Evolutionary conservation across 2,888 invertebrate species (phyloP).

Genomic region (Scaptomyza tumidula): DNA sequence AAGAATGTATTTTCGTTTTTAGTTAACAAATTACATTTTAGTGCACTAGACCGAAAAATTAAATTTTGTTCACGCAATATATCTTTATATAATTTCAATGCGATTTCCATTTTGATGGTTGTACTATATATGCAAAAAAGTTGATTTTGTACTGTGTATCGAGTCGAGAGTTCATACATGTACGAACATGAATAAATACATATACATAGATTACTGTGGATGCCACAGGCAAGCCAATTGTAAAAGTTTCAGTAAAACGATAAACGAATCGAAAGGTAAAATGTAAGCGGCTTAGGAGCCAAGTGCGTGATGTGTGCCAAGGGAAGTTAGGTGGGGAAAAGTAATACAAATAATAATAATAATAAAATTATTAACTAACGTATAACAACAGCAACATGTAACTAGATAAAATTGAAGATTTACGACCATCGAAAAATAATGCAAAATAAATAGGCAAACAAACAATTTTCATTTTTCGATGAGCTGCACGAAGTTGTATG

Average conservation of each 20-base stretch:
- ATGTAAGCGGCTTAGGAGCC: conserved; percentile 40
- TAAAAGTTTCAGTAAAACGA: conserved; percentile 26
- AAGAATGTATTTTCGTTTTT: neutral
- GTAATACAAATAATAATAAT: conserved; percentile 54
- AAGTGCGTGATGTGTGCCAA: neutral
- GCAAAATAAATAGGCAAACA: neutral
- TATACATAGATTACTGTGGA: conserved; percentile 14
- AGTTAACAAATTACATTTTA: conserved; percentile 5
- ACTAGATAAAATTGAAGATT: conserved; percentile 59
- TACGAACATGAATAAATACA: neutral
- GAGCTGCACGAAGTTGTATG: conserved; percentile 64
- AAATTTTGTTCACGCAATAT: neutral
- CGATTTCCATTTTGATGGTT: neutral
- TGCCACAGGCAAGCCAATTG: conserved; percentile 33
- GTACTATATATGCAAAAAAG: neutral
- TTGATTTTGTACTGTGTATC: neutral
- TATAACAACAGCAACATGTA: conserved; percentile 42
- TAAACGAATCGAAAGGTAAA: conserved; percentile 31
- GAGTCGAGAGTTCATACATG: neutral
- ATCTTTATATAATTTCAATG: neutral
- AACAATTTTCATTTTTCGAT: conserved; percentile 20
- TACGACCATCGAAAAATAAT: conserved; percentile 24
- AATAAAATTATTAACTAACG: conserved; percentile 68
- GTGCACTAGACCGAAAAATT: neutral
- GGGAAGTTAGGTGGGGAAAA: neutral